Conservation (phyloP, 2,797 vertebrate species). For the Megaceryle alcyon region DNA sequence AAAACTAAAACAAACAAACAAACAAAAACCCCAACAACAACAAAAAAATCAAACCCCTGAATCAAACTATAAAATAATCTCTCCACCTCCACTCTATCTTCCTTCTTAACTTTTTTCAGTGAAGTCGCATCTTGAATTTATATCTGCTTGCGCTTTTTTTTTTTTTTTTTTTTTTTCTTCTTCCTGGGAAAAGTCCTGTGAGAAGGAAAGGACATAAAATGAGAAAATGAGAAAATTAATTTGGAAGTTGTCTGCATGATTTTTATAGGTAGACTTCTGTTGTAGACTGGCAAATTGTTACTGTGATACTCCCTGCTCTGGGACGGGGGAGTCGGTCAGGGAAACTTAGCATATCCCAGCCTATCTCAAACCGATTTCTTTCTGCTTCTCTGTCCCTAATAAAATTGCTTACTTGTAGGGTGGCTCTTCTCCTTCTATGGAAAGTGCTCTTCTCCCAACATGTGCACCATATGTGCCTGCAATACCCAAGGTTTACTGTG, state of each 20-base stretch:
- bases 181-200: neutral
- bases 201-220: neutral
- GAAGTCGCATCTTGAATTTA: neutral
- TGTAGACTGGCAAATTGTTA: neutral
- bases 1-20: neutral
- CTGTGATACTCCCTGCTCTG: neutral
- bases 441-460: neutral
- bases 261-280: neutral
- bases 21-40: too few relatives aligned
- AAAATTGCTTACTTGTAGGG: neutral
- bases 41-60: neutral
- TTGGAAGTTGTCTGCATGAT: neutral
- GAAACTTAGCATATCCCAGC: neutral
- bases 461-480: slow-evolving; percentile 15
- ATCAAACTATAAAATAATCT: neutral
- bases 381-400: neutral
- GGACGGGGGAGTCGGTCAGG: neutral
- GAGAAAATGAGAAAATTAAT: neutral
- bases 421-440: neutral
- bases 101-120: neutral
- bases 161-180: neutral
- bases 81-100: neutral
- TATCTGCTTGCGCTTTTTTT: neutral
- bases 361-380: neutral
- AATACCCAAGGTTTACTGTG: neutral